These are phyloP conservation scores for Tachysurus fulvidraco DNA, from an alignment of 2,113 vertebrate species.

Conservation along the genomic window DNA sequence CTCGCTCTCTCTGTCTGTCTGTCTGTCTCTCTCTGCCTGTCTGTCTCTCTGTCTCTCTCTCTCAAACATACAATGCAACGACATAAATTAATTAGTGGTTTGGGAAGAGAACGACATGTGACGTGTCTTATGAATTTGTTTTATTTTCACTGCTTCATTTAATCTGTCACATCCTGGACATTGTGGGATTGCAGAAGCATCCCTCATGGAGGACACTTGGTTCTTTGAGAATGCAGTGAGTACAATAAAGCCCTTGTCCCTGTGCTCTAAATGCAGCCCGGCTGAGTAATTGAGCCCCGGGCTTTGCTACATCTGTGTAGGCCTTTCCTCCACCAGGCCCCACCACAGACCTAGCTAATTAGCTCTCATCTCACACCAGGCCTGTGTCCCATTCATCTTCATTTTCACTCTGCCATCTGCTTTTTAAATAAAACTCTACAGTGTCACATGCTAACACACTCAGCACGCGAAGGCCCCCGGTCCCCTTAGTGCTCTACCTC, in stretches of 20 bases:
- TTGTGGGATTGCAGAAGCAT: constrained; percentile 65
- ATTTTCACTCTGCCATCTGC: constrained; percentile 75
- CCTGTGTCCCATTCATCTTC: constrained; percentile 79
- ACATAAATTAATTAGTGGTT: constrained; percentile 52
- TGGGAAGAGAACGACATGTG: constrained; percentile 46
- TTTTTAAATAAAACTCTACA: constrained; percentile 76
- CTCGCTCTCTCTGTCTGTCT: background rate
- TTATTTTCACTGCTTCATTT: background rate
- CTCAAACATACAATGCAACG: constrained; percentile 67
- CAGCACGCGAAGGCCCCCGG: constrained; percentile 60
- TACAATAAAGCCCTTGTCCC: constrained; percentile 45
- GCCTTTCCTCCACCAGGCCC: constrained; percentile 72
- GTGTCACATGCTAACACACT: constrained; percentile 42
- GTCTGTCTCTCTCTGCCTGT: constrained; percentile 68
- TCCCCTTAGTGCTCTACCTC: constrained; percentile 65
- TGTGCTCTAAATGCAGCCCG: constrained; percentile 67
- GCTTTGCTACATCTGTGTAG: constrained; percentile 70
- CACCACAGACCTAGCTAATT: constrained; percentile 81
- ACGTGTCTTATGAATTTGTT: constrained; percentile 57
- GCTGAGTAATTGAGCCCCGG: constrained; percentile 74
- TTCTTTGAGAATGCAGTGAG: constrained; percentile 48
- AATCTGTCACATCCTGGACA: constrained; percentile 12
- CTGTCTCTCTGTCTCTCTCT: constrained; percentile 64
- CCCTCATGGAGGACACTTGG: constrained; percentile 38
- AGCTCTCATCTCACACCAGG: constrained; percentile 76